Evolutionary conservation across 2,113 vertebrate genomes (phyloP).

Genomic region (Strix uralensis): DNA sequence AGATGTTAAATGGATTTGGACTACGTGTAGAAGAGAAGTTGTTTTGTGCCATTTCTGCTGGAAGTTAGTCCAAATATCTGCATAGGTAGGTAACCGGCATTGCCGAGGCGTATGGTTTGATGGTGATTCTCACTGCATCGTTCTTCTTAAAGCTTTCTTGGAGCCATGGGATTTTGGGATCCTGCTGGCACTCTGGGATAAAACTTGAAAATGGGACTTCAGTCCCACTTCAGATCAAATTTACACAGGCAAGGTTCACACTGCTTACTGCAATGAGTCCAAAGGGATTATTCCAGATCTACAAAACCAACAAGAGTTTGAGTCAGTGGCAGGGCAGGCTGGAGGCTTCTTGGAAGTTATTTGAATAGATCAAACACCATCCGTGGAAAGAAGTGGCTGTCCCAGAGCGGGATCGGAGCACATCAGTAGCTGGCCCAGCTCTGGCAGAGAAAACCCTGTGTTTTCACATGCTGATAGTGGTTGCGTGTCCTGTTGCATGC

Average conservation of each 20-base stretch:
- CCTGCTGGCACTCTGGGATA: neutral
- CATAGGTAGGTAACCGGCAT: neutral
- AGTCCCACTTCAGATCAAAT: neutral
- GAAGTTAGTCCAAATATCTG: neutral
- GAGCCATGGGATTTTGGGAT: neutral
- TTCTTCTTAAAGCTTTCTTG: neutral
- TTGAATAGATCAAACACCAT: accelerated
- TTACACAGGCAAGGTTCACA: neutral
- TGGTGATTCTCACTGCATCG: neutral
- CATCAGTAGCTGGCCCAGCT: neutral
- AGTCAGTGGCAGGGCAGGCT: neutral
- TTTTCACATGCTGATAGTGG: neutral
- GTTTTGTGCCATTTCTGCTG: neutral
- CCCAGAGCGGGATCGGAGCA: neutral
- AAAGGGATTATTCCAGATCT: neutral
- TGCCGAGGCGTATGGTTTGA: neutral
- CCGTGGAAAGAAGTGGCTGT: neutral
- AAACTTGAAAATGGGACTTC: neutral
- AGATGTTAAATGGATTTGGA: neutral
- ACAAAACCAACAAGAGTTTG: neutral
- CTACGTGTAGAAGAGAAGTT: neutral
- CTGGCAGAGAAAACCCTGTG: neutral
- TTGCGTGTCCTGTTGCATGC: neutral
- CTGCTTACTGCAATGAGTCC: neutral
- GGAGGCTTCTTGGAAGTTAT: neutral